Evolutionary conservation across 2,113 vertebrate genomes (phyloP), one percentile per base, ranked within the genome.

Genomic region (Chascanopsetta lugubris): DNA sequence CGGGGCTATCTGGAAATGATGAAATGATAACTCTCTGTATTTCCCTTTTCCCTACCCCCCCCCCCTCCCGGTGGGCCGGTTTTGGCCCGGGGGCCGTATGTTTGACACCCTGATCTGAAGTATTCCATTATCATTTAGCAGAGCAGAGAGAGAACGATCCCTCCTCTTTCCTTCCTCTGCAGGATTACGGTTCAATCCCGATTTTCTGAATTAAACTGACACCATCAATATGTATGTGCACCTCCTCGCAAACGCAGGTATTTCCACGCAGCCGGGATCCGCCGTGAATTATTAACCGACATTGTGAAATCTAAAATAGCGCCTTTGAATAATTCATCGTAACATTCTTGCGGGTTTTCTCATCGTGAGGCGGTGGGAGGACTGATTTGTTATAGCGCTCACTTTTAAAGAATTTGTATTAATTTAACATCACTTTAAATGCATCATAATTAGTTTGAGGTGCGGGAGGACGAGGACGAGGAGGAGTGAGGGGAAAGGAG

Each of bases 281-380:
- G 30, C 1, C 21, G 56, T 89, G 13, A 89, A 91, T 90, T 87
- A 91, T 91, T 91, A 68, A 87, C 21, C 21, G 59, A 77, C 71
- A 84, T 85, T 83, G 80, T 86, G 76, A 75, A 85, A 82, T 85
- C 56, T 85, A 80, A 88, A 85, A 89, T 85, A 62, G 84, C 30
- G 25, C 25, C 50, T 73, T 60, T 90, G 46, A 92, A 91, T 90
- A 74, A 89, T 90, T 88, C n/a, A 91, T 78, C n/a, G n/a, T 10
- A 8, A 40, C 53, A 48, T 77, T 77, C 67, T 76, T 75, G 24
- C 69, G 71, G 59, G 72, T n/a, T 83, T 84, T 79, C 18, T 25
- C 38, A 47, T 60, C 69, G 54, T 71, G 76, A 83, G 75, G 59
- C 34, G 43, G 43, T 27, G 61, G 59, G 45, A 69, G 58, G 51